phyloP scores from a whole-genome alignment of 2,888 invertebrate species.

The Scaptomyza polygonia region DNA sequence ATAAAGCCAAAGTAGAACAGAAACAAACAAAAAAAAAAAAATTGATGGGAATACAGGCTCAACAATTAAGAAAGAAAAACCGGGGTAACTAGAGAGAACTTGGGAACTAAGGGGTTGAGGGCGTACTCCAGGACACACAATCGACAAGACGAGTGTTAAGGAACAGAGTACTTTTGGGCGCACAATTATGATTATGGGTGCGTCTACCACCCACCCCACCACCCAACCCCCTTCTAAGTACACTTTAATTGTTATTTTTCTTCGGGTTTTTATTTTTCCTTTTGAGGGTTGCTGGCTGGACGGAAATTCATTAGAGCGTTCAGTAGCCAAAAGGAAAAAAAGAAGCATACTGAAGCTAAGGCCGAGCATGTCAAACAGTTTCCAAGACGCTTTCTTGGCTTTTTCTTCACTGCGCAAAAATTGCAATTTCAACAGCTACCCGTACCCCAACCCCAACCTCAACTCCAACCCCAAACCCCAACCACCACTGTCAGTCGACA shows the following conservation, averaged over 20 bases:
- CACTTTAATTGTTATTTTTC: constrained; percentile 74
- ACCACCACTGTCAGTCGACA: constrained; percentile 49
- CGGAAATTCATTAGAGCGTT: constrained; percentile 79
- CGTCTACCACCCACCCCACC: constrained; percentile 38
- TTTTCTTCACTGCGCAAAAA: constrained; percentile 68
- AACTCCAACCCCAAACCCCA: constrained; percentile 4
- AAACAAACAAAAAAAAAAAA: constrained; percentile 14
- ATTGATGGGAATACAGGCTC: constrained; percentile 39
- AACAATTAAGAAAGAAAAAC: constrained; percentile 65
- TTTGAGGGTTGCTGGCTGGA: constrained; percentile 66
- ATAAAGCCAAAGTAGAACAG: constrained; percentile 6
- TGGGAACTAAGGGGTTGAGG: neutral
- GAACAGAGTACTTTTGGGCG: constrained; percentile 47
- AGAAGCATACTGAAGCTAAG: constrained; percentile 6
- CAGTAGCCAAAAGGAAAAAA: constrained; percentile 53
- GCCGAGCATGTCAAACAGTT: constrained; percentile 74
- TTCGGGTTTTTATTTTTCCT: constrained; percentile 21
- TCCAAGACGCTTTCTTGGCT: constrained; percentile 75
- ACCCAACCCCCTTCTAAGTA: constrained; percentile 51
- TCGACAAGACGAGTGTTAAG: constrained; percentile 53
- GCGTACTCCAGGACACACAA: constrained; percentile 31
- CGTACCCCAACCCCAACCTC: neutral
- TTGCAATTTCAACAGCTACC: constrained; percentile 70
- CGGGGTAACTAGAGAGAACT: constrained; percentile 35
- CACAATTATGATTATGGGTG: constrained; percentile 78